Evolutionary conservation across 2,113 vertebrate genomes (phyloP), one percentile per base, ranked within the genome.

Genomic region (Microtus richardsoni): DNA sequence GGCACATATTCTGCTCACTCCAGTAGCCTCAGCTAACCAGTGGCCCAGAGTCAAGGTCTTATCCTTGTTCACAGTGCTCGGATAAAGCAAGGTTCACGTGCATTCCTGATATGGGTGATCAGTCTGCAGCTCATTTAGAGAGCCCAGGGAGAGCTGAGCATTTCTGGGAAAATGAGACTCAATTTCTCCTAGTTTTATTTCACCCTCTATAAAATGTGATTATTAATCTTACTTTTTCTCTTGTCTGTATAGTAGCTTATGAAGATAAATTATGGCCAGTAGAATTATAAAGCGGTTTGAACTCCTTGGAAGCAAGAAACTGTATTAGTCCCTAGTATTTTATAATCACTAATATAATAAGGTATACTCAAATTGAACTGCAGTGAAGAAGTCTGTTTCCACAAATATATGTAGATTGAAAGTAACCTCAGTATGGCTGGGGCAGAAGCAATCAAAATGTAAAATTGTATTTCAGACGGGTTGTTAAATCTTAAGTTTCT

Each of bases 371-470:
- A 49, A 95, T 82, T 93, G 88, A 96, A 86, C 91, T 71, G 94
- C 96, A 70, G 91, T 66, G 85, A 89, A 93, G 30, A 89, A 96
- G 89, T 79, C 93, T 3, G 4, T 90, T 97, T 93, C 86, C 91
- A 91, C 96, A 97, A 96, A 97, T 93, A 89, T 78, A 96, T 96
- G 95, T 79, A 98, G 97, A 96, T 96, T 97, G 97, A 95, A 96
- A 95, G 91, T 96, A 93, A 97, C 95, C 96, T 94, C 74, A 4
- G 93, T 54, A 84, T 88, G 91, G 91, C 52, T 89, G 80, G 96
- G 96, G 95, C 96, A 97, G 91, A 97, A 96, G 94, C 97, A 95
- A 97, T 98, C 96, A 97, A 95, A 96, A 95, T 96, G 92, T 92
- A 95, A 97, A 97, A 97, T 30, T 89, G 96, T 83, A 80, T 98